phyloP scores from a whole-genome alignment of 2,797 vertebrate genomes.

The Selene dorsalis region DNA sequence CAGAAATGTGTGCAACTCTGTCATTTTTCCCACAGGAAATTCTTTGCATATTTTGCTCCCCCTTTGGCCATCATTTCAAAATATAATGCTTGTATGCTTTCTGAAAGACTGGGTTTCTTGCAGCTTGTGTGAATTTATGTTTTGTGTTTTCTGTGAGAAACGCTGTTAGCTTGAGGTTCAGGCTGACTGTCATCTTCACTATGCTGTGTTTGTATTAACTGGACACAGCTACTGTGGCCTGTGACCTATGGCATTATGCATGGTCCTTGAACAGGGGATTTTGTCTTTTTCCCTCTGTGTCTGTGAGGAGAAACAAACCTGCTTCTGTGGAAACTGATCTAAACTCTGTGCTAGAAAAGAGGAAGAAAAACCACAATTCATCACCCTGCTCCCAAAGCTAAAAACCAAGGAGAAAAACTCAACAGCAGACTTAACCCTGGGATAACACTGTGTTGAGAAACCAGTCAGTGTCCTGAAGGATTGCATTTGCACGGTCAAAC shows the following conservation, averaged over 20 bases:
- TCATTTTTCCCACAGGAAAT: conserved; percentile 68
- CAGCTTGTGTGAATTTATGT: conserved; percentile 44
- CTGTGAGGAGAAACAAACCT: conserved; percentile 47
- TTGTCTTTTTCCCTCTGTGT: conserved; percentile 29
- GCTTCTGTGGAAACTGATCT: conserved; percentile 44
- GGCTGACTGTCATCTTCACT: conserved; percentile 63
- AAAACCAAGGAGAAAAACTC: conserved; percentile 31
- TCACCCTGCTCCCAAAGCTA: conserved; percentile 48
- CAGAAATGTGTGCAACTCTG: conserved; percentile 29
- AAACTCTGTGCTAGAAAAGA: conserved; percentile 17
- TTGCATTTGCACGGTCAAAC: conserved; percentile 47
- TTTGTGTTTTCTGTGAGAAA: conserved; percentile 46
- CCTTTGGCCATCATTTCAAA: conserved; percentile 62
- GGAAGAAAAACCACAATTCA: conserved; percentile 26
- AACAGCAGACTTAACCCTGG: conserved; percentile 37
- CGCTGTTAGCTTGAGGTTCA: conserved; percentile 50
- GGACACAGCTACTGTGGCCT: conserved; percentile 59
- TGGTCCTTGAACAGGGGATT: conserved; percentile 39
- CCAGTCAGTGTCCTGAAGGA: conserved; percentile 46
- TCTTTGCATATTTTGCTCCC: conserved; percentile 63
- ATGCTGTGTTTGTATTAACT: conserved; percentile 59
- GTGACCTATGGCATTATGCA: conserved; percentile 61
- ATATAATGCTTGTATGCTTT: conserved; percentile 46
- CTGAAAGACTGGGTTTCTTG: conserved; percentile 41
- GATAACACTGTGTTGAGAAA: conserved; percentile 49